Percentiles rank a stretch among this genome's conserved stretches.
Conservation (phyloP, 2,797 vertebrate genomes). For the Urophycis tenuis region DNA sequence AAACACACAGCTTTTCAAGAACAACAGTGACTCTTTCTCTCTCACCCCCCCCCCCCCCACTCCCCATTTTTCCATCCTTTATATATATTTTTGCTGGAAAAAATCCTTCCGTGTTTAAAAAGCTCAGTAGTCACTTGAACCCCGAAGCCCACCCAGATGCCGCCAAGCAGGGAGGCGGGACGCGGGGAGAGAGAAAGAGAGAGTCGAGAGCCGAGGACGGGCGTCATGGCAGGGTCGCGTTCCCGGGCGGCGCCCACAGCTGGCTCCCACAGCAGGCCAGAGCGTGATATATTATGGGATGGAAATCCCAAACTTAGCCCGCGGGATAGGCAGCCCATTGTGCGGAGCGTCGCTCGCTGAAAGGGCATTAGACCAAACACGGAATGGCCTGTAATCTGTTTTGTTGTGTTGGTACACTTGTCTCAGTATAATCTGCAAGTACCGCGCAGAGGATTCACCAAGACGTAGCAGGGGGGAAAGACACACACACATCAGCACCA, state of each 20-base stretch:
- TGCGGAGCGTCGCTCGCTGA: constrained; percentile 60
- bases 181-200: constrained; percentile 60
- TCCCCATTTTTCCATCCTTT: too few species aligned
- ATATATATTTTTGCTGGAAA: background rate
- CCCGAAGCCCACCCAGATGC: constrained; percentile 71
- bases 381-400: constrained; percentile 72
- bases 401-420: constrained; percentile 74
- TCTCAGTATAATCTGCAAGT: constrained; percentile 69
- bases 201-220: too few species aligned
- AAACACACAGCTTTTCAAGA: constrained; percentile 84
- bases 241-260: constrained; percentile 51
- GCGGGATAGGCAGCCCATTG: constrained; percentile 65
- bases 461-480: constrained; percentile 48
- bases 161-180: constrained; percentile 51
- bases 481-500: constrained; percentile 38
- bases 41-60: constrained; percentile 12
- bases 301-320: constrained; percentile 62
- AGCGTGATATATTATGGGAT: constrained; percentile 38
- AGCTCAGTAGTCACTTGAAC: constrained; percentile 75
- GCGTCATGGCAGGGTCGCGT: constrained; percentile 62
- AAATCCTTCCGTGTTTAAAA: constrained; percentile 47
- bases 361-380: constrained; percentile 73
- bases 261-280: constrained; percentile 37
- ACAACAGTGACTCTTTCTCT: constrained; percentile 71
- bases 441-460: constrained; percentile 48